These are phyloP conservation scores for Hermodice carunculata DNA, from an alignment of 2,888 invertebrate genomes.

Conservation along the genomic window DNA sequence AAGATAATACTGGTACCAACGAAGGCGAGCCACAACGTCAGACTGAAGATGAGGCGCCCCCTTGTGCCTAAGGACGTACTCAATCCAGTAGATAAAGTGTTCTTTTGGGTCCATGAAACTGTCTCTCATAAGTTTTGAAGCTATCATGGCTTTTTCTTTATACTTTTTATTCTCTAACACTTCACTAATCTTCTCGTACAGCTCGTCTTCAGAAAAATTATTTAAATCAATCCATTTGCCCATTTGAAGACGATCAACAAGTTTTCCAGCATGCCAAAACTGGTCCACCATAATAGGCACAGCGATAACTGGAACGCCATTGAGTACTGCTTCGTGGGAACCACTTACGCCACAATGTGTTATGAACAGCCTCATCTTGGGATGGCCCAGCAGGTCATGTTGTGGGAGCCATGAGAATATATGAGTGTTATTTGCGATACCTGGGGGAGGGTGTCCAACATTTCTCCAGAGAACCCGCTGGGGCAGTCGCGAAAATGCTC, in stretches of 20 bases:
- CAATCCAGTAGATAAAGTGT: slow-evolving; percentile 30
- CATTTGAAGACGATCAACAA: slow-evolving; percentile 55
- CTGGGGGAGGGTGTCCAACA: neutral
- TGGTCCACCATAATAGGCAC: slow-evolving; percentile 70
- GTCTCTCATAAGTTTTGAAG: slow-evolving; percentile 24
- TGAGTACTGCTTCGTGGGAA: slow-evolving; percentile 75
- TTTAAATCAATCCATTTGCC: slow-evolving; percentile 46
- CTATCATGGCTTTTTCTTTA: slow-evolving; percentile 18
- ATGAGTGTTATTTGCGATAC: slow-evolving; percentile 22
- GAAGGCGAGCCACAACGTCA: slow-evolving; percentile 8
- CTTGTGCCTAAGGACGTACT: slow-evolving; percentile 32
- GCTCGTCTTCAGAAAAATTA: slow-evolving; percentile 12
- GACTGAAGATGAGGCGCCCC: slow-evolving; percentile 34
- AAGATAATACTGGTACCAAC: slow-evolving; percentile 32
- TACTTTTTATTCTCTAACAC: slow-evolving; percentile 24
- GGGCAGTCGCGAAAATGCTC: slow-evolving; percentile 59
- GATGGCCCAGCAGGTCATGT: slow-evolving; percentile 72
- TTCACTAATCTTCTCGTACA: slow-evolving; percentile 15
- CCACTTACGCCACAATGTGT: slow-evolving; percentile 83
- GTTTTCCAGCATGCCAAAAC: slow-evolving; percentile 44
- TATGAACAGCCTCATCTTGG: slow-evolving; percentile 78
- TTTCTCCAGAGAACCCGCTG: slow-evolving; percentile 61
- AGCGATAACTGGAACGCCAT: slow-evolving; percentile 69
- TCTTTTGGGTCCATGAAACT: slow-evolving; percentile 24
- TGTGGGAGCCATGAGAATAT: slow-evolving; percentile 39